Base-by-base conservation (phyloP, 1,140 invertebrate species). In the Caenorhabditis inopinata region DNA sequence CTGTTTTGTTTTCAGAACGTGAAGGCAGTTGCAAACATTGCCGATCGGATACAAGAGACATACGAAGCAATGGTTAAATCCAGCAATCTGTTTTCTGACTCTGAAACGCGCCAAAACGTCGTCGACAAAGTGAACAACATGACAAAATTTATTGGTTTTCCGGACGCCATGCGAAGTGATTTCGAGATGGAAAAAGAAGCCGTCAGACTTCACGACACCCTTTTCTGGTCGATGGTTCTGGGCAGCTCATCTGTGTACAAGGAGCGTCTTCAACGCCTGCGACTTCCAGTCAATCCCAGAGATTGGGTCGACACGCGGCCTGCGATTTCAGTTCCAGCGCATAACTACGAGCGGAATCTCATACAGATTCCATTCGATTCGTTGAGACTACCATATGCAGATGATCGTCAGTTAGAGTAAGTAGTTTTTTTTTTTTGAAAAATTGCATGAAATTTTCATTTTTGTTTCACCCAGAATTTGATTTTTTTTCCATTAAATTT, bases 211-310 rank as follows among this genome's bases (percentile, higher is more conserved):
- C 35, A 49, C 38, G 46, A 49, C 18, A 53, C 12, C 23, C 68
- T 79, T 0, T 79, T 79, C 78, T 38, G 58, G 68, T 79, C 62
- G 0, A 79, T 79, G 78, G 45, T 79, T n/a, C n/a, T 74, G 14
- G 78, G 78, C 23, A 45, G 32, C 1, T 42, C 42, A 12, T 58
- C 62, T 16, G 78, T 79, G 18, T 79, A 79, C 25, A 79, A 58
- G 18, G 38, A 74, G 29, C 35, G 49, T 38, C 14, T 79, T 14
- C 51, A 35, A 27, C 25, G 78, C n/a, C 25, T 79, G 16, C 14
- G 78, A 16, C 27, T 47, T 9, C 78, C 62, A 0, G 78, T 79
- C 18, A 27, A 79, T 74, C 78, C 62, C 45, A 53, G 78, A 49
- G 68, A 49, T 47, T 79, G 78, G 78, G 45, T 79, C 11, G 78